Base-by-base conservation (phyloP, 2,888 invertebrate genomes). In the Plutella xylostella region DNA sequence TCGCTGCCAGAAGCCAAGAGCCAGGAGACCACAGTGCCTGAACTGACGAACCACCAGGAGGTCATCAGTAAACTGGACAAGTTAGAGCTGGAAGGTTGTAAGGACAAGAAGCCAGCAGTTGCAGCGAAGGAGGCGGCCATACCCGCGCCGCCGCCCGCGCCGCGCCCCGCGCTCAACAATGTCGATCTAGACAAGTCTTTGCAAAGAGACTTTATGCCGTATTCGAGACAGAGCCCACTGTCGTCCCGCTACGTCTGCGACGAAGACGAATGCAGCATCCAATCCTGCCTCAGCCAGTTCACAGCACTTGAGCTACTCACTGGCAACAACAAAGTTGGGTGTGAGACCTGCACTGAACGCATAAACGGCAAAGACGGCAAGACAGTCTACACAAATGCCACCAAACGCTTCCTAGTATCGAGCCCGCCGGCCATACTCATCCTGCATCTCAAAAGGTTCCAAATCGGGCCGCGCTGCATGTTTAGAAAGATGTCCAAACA, bases 361-460 rank as follows among this genome's bases (percentile, higher is more conserved):
- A 83, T 87, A 50, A 90, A 90, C 55, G 89, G 87, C 33, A 87
- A 88, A 46, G 87, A 88, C 46, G 89, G 89, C 15, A 92, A 92
- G 65, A 89, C 91, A 4, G 88, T 94, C 1, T 90, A 91, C 67
- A 92, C 93, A 1, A 90, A 92, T 61, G 92, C 93, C 34, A 92
- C 92, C 1, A 92, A 94, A 68, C 92, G 94, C 56, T 89, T 94
- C 71, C 85, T 97, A 31, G 91, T 99, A 22, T 93, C 93, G 51
- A 90, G 90, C 63, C 96, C 97, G 19, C 98, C 98, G 0, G 93
- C 96, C 4, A 92, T 98, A 43, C 86, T 99, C 1, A 98, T 98
- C 45, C 79, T 99, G 18, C 98, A 99, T 67, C 77, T 99, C 51
- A 99, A 99, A 76, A 85, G 98, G 50, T 99, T 98, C 82, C 96